Conservation (phyloP, 2,113 vertebrate species). For the Scomber japonicus region DNA sequence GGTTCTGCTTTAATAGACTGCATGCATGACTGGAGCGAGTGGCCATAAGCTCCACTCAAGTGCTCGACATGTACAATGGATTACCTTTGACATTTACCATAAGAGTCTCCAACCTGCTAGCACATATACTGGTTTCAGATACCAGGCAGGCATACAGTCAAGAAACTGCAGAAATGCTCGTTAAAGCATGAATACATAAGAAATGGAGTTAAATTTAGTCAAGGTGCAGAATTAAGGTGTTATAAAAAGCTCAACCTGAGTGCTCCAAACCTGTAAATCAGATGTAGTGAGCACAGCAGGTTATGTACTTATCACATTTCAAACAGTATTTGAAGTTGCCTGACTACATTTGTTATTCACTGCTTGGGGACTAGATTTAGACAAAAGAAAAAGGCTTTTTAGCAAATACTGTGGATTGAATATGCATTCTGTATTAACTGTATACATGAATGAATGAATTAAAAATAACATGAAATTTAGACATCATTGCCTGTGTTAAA, state of each 20-base stretch:
- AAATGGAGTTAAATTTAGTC: constrained; percentile 47
- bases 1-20: constrained; percentile 55
- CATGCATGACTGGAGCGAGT: constrained; percentile 60
- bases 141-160: constrained; percentile 13
- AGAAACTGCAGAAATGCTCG: constrained; percentile 54
- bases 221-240: constrained; percentile 25
- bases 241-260: constrained; percentile 21
- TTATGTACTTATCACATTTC: constrained; percentile 21
- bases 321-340: constrained; percentile 21
- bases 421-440: background rate
- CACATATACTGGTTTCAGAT: constrained; percentile 28
- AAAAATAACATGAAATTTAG: too few species aligned
- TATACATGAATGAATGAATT: background rate
- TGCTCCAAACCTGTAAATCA: constrained; percentile 7
- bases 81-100: constrained; percentile 70
- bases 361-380: background rate
- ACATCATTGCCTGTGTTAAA: too few species aligned
- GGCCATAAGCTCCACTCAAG: constrained; percentile 42
- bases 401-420: background rate
- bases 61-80: constrained; percentile 34
- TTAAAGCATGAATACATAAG: constrained; percentile 61
- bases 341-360: background rate
- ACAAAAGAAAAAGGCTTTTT: background rate
- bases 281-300: background rate
- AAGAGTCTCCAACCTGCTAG: constrained; percentile 32